Conservation (phyloP, 2,797 vertebrate species). For the Peromyscus eremicus region DNA sequence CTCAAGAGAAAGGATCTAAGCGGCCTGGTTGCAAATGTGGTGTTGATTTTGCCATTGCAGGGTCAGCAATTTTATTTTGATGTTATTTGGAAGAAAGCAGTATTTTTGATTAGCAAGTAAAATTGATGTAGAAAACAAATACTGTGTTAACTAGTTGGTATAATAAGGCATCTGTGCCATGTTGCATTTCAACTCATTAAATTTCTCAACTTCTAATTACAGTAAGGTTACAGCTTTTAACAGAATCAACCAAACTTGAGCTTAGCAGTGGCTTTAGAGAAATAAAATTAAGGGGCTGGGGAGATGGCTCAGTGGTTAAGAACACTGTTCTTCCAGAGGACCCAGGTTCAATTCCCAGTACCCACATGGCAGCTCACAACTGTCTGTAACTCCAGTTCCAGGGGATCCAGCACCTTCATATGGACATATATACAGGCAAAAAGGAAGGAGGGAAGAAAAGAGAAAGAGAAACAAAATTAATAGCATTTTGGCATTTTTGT, state of each 20-base stretch:
- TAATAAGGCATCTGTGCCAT: slow-evolving; percentile 86
- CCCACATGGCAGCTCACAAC: too few species aligned
- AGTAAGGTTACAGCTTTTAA: slow-evolving; percentile 76
- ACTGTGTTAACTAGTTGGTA: slow-evolving; percentile 84
- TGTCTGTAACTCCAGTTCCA: too few species aligned
- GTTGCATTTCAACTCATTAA: slow-evolving; percentile 84
- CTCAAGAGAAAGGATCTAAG: slow-evolving; percentile 68
- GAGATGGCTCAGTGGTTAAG: too few species aligned
- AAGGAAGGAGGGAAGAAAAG: too few species aligned
- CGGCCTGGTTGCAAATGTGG: slow-evolving; percentile 66
- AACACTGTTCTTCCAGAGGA: too few species aligned
- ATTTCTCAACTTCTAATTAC: slow-evolving; percentile 85
- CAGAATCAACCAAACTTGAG: slow-evolving; percentile 62
- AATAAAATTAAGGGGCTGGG: slow-evolving; percentile 42
- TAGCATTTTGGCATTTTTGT: slow-evolving; percentile 60
- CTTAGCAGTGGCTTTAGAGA: slow-evolving; percentile 62
- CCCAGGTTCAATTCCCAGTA: too few species aligned
- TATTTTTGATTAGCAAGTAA: slow-evolving; percentile 86
- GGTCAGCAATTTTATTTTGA: slow-evolving; percentile 81
- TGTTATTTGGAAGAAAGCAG: slow-evolving; percentile 79
- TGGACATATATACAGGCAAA: too few species aligned
- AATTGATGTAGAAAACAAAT: slow-evolving; percentile 84
- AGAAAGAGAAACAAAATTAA: background rate
- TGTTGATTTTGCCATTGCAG: slow-evolving; percentile 80
- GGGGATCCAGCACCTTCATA: too few species aligned